These are phyloP conservation scores for Cheilosia soror DNA, from an alignment of 2,888 invertebrate species.

Conservation along the genomic window DNA sequence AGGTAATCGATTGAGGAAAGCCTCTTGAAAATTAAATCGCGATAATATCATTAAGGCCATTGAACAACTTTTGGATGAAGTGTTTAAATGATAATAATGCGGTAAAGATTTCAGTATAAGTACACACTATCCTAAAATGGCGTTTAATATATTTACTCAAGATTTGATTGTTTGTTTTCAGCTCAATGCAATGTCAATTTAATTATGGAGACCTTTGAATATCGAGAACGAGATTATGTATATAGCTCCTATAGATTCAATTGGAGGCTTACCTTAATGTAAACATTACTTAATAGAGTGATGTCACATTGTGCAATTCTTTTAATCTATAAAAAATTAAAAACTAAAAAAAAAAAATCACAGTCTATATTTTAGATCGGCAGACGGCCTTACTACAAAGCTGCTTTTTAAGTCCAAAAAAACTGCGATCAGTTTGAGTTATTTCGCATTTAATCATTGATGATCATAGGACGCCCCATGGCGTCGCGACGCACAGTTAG, in stretches of 20 bases:
- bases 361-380: too few species aligned
- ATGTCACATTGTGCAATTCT: too few species aligned
- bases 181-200: conserved; percentile 12
- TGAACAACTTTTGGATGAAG: conserved; percentile 16
- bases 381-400: too few species aligned
- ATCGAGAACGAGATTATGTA: neutral
- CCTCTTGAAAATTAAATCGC: conserved; percentile 20
- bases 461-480: too few species aligned
- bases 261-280: too few species aligned
- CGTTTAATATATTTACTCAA: conserved; percentile 36
- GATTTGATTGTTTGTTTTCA: conserved; percentile 16
- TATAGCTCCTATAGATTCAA: neutral
- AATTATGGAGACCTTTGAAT: neutral
- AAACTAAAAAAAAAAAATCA: too few species aligned
- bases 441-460: too few species aligned
- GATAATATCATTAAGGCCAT: conserved; percentile 22
- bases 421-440: too few species aligned
- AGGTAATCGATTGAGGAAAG: conserved; percentile 6
- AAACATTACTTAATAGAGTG: too few species aligned
- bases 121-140: neutral
- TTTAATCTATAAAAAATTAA: too few species aligned
- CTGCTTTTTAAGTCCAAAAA: too few species aligned
- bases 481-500: too few species aligned
- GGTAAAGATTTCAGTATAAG: neutral
- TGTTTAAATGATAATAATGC: conserved; percentile 34